These are phyloP conservation scores for Scaptomyza reducta DNA, from an alignment of 2,888 invertebrate genomes.

Conservation along the genomic window DNA sequence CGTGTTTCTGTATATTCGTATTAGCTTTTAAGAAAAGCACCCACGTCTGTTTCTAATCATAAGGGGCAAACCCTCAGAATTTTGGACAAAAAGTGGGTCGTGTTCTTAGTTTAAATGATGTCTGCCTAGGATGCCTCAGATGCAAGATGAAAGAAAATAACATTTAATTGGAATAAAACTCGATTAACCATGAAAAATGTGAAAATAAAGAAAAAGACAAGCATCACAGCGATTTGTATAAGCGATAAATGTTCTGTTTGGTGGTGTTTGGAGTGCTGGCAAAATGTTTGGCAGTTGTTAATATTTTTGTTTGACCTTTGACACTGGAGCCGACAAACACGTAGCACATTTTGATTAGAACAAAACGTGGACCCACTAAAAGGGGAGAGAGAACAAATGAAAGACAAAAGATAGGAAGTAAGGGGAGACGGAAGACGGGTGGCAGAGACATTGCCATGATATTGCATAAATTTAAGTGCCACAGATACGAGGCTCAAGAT, in stretches of 20 bases:
- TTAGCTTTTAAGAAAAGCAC: slow-evolving; percentile 15
- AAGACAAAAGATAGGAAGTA: background rate
- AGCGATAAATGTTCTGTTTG: slow-evolving; percentile 7
- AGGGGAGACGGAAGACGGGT: background rate
- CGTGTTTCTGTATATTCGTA: background rate
- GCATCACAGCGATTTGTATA: too few relatives aligned
- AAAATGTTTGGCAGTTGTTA: slow-evolving; percentile 29
- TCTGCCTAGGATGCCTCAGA: slow-evolving; percentile 28
- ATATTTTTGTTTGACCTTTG: slow-evolving; percentile 49
- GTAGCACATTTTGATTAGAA: slow-evolving; percentile 73
- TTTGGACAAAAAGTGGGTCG: slow-evolving; percentile 58
- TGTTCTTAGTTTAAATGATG: slow-evolving; percentile 39
- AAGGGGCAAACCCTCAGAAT: slow-evolving; percentile 24
- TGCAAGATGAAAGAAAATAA: slow-evolving; percentile 47
- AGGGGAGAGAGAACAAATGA: slow-evolving; percentile 5
- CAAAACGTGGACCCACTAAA: slow-evolving; percentile 50
- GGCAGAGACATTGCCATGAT: slow-evolving; percentile 65
- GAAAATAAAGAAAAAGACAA: slow-evolving; percentile 3
- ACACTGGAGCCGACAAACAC: slow-evolving; percentile 46
- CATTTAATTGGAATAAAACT: slow-evolving; percentile 66
- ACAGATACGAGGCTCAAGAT: slow-evolving; percentile 73
- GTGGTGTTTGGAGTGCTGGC: background rate
- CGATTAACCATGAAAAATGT: slow-evolving; percentile 44
- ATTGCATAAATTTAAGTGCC: slow-evolving; percentile 78
- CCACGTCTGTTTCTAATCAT: slow-evolving; percentile 33